Evolutionary conservation across 2,888 invertebrate species (phyloP), one percentile per base, ranked within the genome.

Genomic region (Polia nebulosa): DNA sequence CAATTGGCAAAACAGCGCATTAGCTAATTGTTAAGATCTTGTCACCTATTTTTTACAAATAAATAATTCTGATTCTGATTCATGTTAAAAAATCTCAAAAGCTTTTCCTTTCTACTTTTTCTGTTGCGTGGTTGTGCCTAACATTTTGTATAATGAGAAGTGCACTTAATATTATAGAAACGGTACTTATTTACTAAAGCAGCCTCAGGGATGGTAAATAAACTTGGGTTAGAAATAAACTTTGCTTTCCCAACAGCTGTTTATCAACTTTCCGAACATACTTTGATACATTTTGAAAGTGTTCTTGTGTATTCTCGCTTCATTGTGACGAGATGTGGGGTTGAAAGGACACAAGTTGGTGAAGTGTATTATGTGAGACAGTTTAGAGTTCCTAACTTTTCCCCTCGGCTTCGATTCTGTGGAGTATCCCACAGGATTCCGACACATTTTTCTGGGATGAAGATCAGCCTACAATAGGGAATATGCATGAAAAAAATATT

Each of bases 251-350:
- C 20, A 57, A 63, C 47, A 45, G 9, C 49, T 80, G 62, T 61
- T 64, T 76, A 64, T 76, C 20, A 70, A 80, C 77, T 80, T 77
- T 70, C n/a, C 45, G 36, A 76, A 57, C 81, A 55, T n/a, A 44
- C 44, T 56, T 67, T 65, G 41, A 32, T 34, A 75, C 47, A 58
- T 78, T 75, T 57, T 75, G 49, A 70, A 61, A 61, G 76, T 49
- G 15, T 61, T 76, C 36, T 27, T 25, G 29, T 44, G 57, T 63
- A 56, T 55, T 76, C 29, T 39, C 20, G n/a, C 15, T 15, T 13
- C 25, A 15, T 25, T 55, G 32, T 22, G 74, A 17, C 45, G 45
- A 41, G 17, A 25, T 25, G 20, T 27, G 53, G 34, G 34, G 39
- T 45, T 44, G 41, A 29, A 53, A 20, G 32, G 29, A 76, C 44